A percentile compares a stretch with the other conserved stretches of the same genome.
Evolutionary conservation across 2,797 vertebrate genomes (phyloP).

Genomic region (Limnodromus scolopaceus): DNA sequence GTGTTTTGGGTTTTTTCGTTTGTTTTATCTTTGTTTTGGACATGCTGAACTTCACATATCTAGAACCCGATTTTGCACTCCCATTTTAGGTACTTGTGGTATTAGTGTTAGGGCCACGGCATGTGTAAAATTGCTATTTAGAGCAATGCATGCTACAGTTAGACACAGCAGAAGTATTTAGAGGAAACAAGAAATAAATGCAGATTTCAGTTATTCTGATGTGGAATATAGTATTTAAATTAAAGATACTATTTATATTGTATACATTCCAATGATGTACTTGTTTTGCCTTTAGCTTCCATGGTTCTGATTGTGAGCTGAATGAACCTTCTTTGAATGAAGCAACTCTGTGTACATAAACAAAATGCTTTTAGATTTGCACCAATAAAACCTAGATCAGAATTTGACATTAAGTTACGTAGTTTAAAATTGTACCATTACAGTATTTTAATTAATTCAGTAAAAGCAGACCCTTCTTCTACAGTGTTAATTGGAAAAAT

Average conservation of each 20-base stretch:
- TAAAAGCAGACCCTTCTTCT: neutral
- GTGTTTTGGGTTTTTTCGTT: neutral
- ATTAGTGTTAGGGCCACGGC: neutral
- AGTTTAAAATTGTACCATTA: neutral
- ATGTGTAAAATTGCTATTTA: neutral
- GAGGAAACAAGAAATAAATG: neutral
- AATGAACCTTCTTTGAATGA: neutral
- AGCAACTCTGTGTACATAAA: neutral
- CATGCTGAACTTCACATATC: neutral
- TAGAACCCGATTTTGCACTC: neutral
- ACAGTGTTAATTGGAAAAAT: slow-evolving; percentile 71
- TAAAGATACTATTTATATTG: neutral
- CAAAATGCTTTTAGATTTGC: neutral
- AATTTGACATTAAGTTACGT: neutral
- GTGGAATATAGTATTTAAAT: neutral
- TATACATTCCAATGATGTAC: neutral
- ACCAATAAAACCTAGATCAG: neutral
- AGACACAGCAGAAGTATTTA: neutral
- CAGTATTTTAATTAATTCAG: neutral
- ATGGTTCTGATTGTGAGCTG: neutral
- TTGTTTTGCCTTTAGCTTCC: neutral
- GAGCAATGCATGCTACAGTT: neutral
- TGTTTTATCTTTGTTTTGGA: neutral
- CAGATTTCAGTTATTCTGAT: neutral
- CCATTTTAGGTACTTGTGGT: neutral